Base-by-base conservation (phyloP, 2,888 invertebrate species). In the Xanthia icteritia region DNA sequence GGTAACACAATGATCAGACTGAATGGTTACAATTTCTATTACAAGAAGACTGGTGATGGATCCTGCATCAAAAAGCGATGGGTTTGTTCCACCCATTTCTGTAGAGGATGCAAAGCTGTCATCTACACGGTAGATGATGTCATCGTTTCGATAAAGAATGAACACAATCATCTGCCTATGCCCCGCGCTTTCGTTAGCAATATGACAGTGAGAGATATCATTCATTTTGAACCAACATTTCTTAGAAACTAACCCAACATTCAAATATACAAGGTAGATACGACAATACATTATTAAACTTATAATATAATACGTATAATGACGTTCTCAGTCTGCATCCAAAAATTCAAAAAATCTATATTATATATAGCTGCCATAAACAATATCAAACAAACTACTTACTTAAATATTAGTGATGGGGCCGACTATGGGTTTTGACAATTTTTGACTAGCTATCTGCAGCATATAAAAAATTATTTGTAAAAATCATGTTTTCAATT, bases 51-150 rank as follows among this genome's bases (percentile, higher is more conserved):
- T 6, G 20, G 45, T 0, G 36, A 56, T 17, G 63, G 58, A 0
- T 78, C n/a, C 0, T 54, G 61, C 3, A 0, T 83, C 11, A 92
- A 91, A 72, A 91, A 88, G 63, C 88, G 92, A 74, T 93, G 92
- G 92, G 79, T 81, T 4, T 89, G 90, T 31, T 86, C 87, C 5
- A 85, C 85, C 6, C 75, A 88, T 69, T 84, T 82, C 73, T 31
- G 79, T 48, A 82, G 75, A 67, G 81, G 88, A 11, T 92, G 92
- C 42, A 89, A 81, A n/a, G 91, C 91, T 6, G 76, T 81, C 0
- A 76, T 92, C 3, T 86, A 87, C 15, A 92, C 91, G 0, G 15
- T 90, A 1, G 82, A 88, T n/a, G 85, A 89, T 31, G 60, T 71
- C n/a, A 84, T 89, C 6, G 77, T 88, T 2, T 72, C 83, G 3